Percentiles rank a stretch among this genome's conserved stretches.
phyloP scores from a whole-genome alignment of 2,113 vertebrate species.

The Phalacrocorax brasilianus region DNA sequence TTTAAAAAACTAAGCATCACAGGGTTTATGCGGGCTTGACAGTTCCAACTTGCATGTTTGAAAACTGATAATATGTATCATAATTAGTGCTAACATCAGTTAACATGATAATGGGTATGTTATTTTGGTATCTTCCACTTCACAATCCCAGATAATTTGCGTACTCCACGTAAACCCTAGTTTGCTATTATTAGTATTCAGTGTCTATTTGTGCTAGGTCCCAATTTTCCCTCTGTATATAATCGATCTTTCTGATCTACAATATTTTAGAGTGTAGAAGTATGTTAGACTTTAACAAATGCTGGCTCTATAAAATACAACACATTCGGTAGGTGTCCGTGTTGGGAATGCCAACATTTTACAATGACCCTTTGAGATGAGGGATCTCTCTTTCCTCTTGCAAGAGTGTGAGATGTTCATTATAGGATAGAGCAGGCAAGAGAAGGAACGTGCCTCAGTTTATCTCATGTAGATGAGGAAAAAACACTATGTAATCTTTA shows the following conservation, averaged over 20 bases:
- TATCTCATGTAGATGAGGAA: not conserved
- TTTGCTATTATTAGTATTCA: not conserved
- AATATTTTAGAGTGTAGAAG: not conserved
- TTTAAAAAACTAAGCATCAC: not conserved
- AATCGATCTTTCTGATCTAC: not conserved
- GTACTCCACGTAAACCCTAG: rapidly evolving
- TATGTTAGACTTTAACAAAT: not conserved
- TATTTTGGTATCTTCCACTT: not conserved
- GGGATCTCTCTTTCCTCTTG: not conserved
- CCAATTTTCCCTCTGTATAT: not conserved
- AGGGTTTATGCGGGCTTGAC: not conserved
- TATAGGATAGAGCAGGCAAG: not conserved
- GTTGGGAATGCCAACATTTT: constrained; percentile 3
- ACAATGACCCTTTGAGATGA: not conserved
- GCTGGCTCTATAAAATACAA: not conserved
- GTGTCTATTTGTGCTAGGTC: not conserved
- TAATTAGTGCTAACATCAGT: not conserved
- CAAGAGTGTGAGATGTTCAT: not conserved
- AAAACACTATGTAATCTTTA: not conserved
- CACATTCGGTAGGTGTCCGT: not conserved
- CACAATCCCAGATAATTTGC: not conserved
- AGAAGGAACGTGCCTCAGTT: not conserved
- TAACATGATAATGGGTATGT: not conserved
- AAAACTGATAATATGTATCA: not conserved
- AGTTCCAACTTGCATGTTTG: not conserved